Base-by-base conservation (phyloP, 2,888 invertebrate genomes). In the Drosophila paranaensis region DNA sequence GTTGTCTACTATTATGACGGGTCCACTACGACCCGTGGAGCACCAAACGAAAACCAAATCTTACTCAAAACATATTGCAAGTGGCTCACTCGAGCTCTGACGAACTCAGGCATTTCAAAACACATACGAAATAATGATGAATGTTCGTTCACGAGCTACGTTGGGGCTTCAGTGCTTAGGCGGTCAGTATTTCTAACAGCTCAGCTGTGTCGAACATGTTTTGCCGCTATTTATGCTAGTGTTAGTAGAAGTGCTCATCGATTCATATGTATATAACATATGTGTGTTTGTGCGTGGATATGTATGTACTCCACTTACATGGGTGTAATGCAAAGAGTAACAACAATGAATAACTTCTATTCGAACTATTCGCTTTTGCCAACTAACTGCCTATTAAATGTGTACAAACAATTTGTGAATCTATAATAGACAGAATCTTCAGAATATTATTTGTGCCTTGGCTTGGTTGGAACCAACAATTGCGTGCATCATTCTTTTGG, bases 81-180 rank as follows among this genome's bases (percentile, higher is more conserved):
- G 71, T 60, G 45, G 54, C 37, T 60, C 45, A 69, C 51, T 43
- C 39, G 60, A 33, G 48, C 37, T 42, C 27, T 33, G 42, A 25
- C 50, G 10, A 35, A 8, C 27, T 57, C 46, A 54, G 33, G 39
- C 20, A 53, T 55, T 57, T 61, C 13, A 55, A 55, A 61, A 50
- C 54, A 48, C 13, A 63, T 20, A 58, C 62, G 56, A 71, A 70
- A 77, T 71, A 70, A 74, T 79, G 83, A 78, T 79, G 76, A 82
- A 77, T 77, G 79, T 54, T 67, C 67, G 81, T 54, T 67, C 67
- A 64, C 37, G 56, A 76, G 56, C 50, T 74, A 57, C 54, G 61
- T 54, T 71, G 58, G 33, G 57, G 43, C 56, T 76, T 54, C 50
- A 46, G 48, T 33, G 56, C 48, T 60, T 39, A 48, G 46, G 48